A percentile compares a stretch with the other conserved stretches of the same genome.
These are phyloP conservation scores for Galemys pyrenaicus DNA, from an alignment of 2,113 vertebrate genomes.

Conservation along the genomic window DNA sequence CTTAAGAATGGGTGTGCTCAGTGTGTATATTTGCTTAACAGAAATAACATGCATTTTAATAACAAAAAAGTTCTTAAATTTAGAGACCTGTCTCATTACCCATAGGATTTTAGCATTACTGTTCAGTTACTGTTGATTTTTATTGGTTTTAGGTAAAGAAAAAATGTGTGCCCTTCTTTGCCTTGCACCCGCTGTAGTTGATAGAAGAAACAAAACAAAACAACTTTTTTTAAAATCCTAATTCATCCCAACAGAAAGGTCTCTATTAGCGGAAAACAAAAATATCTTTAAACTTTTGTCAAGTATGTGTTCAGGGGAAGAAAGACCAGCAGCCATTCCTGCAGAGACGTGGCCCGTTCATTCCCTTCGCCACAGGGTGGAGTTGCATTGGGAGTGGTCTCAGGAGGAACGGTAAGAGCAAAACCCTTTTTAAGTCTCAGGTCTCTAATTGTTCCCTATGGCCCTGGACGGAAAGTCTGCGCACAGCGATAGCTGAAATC, in stretches of 20 bases:
- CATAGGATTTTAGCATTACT: neutral
- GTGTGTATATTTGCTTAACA: neutral
- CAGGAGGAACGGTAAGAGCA: neutral
- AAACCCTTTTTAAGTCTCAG: neutral
- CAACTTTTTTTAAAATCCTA: too few relatives aligned
- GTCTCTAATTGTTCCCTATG: neutral
- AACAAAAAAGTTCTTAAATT: neutral
- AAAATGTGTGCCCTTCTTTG: neutral
- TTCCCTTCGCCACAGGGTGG: neutral
- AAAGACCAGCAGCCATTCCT: neutral
- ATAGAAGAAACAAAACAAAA: neutral
- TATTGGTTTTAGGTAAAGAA: neutral
- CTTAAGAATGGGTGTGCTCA: neutral
- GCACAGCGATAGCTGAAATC: neutral
- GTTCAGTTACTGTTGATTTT: too few relatives aligned
- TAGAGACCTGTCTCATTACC: neutral
- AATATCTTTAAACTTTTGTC: neutral
- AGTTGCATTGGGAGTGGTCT: neutral
- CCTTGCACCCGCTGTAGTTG: neutral
- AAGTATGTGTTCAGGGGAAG: neutral
- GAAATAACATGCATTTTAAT: neutral
- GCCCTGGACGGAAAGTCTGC: neutral
- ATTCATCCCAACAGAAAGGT: neutral
- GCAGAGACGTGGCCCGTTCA: neutral
- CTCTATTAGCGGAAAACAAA: neutral